Percentiles rank a stretch among this genome's conserved stretches.
Conservation (phyloP, 1,140 invertebrate genomes). For the Rhyzopertha dominica region DNA sequence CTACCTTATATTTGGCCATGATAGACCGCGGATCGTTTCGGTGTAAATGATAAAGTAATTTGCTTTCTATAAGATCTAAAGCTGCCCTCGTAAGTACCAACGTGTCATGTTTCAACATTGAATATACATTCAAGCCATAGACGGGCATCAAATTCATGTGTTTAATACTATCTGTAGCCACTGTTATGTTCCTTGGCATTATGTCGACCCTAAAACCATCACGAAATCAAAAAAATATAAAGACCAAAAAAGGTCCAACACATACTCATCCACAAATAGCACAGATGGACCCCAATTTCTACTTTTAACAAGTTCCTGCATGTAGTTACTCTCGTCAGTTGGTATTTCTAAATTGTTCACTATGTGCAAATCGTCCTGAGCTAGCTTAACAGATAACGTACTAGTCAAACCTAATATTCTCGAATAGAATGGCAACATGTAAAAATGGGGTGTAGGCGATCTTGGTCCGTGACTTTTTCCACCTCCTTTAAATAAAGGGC, state of each 20-base stretch:
- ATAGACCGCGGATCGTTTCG: constrained; percentile 52
- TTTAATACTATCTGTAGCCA: constrained; percentile 68
- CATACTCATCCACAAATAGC: constrained; percentile 84
- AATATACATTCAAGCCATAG: constrained; percentile 83
- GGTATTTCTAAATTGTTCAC: constrained; percentile 84
- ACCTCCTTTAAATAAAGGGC: constrained; percentile 78
- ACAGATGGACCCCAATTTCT: constrained; percentile 95
- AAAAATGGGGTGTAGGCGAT: constrained; percentile 83
- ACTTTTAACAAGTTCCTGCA: constrained; percentile 73
- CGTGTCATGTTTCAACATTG: constrained; percentile 95
- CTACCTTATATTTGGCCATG: constrained; percentile 50
- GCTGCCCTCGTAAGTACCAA: constrained; percentile 83
- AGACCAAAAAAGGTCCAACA: constrained; percentile 15
- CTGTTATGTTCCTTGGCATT: constrained; percentile 80
- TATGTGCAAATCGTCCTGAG: constrained; percentile 92
- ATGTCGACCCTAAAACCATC: constrained; percentile 67
- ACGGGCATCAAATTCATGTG: constrained; percentile 94
- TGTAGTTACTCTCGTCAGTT: constrained; percentile 70
- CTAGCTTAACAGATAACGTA: constrained; percentile 83
- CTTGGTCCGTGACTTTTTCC: constrained; percentile 84
- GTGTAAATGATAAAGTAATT: constrained; percentile 74
- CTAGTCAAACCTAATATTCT: constrained; percentile 75
- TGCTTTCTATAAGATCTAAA: constrained; percentile 79
- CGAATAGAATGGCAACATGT: constrained; percentile 77
- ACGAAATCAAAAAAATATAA: constrained; percentile 15